Percentiles rank a stretch among this genome's conserved stretches.
Evolutionary conservation across 2,888 invertebrate genomes (phyloP).

Genomic region (Oligia latruncula): DNA sequence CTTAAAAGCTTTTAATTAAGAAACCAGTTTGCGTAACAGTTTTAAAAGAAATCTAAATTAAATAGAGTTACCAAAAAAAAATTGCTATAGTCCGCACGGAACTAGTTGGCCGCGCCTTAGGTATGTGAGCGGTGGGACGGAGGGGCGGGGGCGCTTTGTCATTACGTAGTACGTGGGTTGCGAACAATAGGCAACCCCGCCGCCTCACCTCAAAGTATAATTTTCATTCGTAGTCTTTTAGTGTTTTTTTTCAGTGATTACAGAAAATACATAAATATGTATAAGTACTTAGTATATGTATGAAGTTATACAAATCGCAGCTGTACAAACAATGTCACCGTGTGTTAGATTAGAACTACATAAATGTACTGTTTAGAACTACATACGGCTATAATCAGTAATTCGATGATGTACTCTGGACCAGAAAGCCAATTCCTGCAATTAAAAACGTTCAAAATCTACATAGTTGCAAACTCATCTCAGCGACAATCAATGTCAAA

Average conservation of each 20-base stretch:
- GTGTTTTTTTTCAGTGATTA: slow-evolving; percentile 6
- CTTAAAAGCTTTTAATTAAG: slow-evolving; percentile 68
- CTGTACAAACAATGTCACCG: slow-evolving; percentile 22
- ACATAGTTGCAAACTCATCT: too few species aligned
- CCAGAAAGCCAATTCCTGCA: too few species aligned
- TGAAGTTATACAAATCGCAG: slow-evolving; percentile 29
- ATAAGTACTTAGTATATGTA: neutral
- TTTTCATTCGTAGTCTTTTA: neutral
- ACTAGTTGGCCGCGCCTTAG: too few species aligned
- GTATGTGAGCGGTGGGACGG: too few species aligned
- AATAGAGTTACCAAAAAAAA: neutral
- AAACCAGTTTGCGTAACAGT: slow-evolving; percentile 26
- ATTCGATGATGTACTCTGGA: neutral
- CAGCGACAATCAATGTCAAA: too few species aligned
- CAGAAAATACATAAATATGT: slow-evolving; percentile 1
- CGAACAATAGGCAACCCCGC: too few species aligned
- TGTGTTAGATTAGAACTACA: slow-evolving; percentile 10
- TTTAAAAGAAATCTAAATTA: slow-evolving; percentile 33
- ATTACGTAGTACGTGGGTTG: too few species aligned
- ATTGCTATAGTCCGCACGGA: too few species aligned
- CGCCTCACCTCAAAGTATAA: too few species aligned
- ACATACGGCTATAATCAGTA: neutral
- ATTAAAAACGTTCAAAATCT: too few species aligned
- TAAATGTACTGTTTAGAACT: slow-evolving; percentile 1
- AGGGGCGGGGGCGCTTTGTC: too few species aligned